Conservation (phyloP, 2,888 invertebrate genomes). For the Phortica okadai region DNA sequence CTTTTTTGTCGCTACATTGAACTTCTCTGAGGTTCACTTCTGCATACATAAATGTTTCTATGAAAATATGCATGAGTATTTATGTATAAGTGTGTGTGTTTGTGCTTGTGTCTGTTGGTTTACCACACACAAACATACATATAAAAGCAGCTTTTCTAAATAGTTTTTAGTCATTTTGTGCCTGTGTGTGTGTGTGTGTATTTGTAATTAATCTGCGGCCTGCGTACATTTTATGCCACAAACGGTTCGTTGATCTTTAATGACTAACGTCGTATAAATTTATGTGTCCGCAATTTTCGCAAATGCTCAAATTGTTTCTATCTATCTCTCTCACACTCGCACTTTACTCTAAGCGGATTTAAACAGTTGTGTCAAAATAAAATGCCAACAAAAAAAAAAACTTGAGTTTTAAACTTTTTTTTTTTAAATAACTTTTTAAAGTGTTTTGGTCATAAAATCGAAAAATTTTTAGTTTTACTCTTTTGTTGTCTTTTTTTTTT, state of each 20-base stretch:
- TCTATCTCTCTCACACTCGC: neutral
- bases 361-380: neutral
- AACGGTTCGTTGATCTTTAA: constrained; percentile 31
- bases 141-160: neutral
- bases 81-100: neutral
- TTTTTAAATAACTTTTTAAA: neutral
- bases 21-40: neutral
- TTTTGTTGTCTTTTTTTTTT: too few species aligned
- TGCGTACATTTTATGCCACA: constrained; percentile 18
- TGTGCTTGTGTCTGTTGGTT: neutral
- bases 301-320: neutral
- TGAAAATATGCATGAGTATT: neutral
- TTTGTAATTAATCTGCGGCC: constrained; percentile 20
- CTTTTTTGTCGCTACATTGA: constrained; percentile 60
- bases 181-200: neutral
- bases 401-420: neutral
- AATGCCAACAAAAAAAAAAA: neutral
- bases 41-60: neutral
- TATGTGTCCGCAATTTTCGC: constrained; percentile 6
- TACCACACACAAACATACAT: neutral
- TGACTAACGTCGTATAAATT: constrained; percentile 1
- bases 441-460: neutral
- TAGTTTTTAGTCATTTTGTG: neutral
- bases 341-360: neutral
- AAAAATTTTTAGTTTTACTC: too few species aligned